These are phyloP conservation scores for Salmo trutta DNA, from an alignment of 2,797 vertebrate species.

Conservation along the genomic window DNA sequence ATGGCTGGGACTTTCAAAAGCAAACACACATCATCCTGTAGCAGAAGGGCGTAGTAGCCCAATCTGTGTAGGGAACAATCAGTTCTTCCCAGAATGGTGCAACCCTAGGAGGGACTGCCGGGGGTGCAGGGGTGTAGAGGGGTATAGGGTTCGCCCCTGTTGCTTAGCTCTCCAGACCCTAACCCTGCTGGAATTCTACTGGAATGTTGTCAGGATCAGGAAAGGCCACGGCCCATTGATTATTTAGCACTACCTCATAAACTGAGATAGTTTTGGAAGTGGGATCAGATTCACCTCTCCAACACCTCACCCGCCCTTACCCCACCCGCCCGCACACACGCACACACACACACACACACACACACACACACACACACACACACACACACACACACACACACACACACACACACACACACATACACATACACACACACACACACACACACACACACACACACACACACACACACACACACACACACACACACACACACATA, in stretches of 20 bases:
- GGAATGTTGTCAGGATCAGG: constrained; percentile 56
- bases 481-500: background rate
- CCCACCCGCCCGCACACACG: constrained; percentile 2
- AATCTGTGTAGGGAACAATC: too few relatives aligned
- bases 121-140: constrained; percentile 25
- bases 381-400: too few relatives aligned
- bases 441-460: constrained; percentile 20
- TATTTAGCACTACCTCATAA: too few relatives aligned
- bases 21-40: constrained; percentile 68
- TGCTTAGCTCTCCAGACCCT: constrained; percentile 62
- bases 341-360: constrained; percentile 17
- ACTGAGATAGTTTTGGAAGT: too few relatives aligned
- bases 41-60: constrained; percentile 9
- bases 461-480: constrained; percentile 21
- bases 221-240: too few relatives aligned
- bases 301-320: too few relatives aligned
- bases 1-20: constrained; percentile 68
- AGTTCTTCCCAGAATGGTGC: too few relatives aligned
- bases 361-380: background rate
- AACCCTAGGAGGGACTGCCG: too few relatives aligned
- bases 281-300: too few relatives aligned
- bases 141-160: constrained; percentile 67
- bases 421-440: background rate
- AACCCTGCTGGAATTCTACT: constrained; percentile 48
- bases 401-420: constrained; percentile 12